Evolutionary conservation across 2,797 vertebrate species (phyloP), one percentile per base, ranked within the genome.

Genomic region (Hippoglossus hippoglossus): DNA sequence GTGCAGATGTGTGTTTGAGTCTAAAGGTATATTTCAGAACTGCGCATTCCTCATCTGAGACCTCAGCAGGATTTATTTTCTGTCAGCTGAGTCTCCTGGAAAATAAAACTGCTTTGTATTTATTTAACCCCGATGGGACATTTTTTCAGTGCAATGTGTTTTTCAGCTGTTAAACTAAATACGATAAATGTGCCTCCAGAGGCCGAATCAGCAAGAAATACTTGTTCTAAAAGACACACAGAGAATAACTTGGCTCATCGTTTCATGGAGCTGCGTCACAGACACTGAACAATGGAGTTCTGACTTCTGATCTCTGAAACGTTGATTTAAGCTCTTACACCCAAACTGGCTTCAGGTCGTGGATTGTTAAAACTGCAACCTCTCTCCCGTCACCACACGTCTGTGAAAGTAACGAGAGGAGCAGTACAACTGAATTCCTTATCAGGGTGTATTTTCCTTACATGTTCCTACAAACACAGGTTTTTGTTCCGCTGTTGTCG

Each of bases 271-370:
- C 75, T 55, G 63, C 56, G 72, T 55, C 57, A 31, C 34, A 24
- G 34, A 65, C n/a, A 1, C 11, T 44, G 44, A 81, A 86, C 75
- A 76, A 81, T 53, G 12, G 56, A 41, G 12, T 0, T 0, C 41
- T 16, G 41, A 39, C 73, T 71, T 36, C 12, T 15, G 63, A 56
- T 60, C 57, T 75, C 16, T 51, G 1, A 67, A 62, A 53, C 82
- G 66, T 75, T 72, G 63, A 22, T 62, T n/a, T 63, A 52, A 56
- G 34, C 15, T 74, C 74, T 75, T 56, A 77, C 74, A 80, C 63
- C 76, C 75, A 64, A 61, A 54, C 15, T 71, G 72, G 63, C 72
- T 4, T 5, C 5, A 28, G 7, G 19, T 60, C 56, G 36, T 3
- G 12, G 5, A 67, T 18, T 51, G 52, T 65, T 73, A 80, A 77